Evolutionary conservation across 37 sponge, comb jelly and placozoan species (phyloP), one percentile per base, ranked within the genome.

Genomic region (Geodia barretti): DNA sequence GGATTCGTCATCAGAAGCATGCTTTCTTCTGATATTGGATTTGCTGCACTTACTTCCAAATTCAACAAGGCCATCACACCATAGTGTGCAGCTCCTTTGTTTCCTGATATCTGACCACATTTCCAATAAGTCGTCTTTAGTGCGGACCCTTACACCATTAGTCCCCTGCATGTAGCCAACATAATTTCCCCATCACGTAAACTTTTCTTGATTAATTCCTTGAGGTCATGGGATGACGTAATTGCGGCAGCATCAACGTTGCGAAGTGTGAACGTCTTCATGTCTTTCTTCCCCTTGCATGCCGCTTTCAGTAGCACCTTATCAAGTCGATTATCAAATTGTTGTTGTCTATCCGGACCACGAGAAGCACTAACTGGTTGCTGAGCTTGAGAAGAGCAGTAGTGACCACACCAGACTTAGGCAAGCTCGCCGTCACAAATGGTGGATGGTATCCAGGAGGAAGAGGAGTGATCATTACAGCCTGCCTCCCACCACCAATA

Each of bases 61-160:
- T 30, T 26, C 38, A 14, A 36, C 64, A 11, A 78, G 64, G 2
- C 78, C 78, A 78, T 78, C 78, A 39, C 78, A 78, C 64, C 78
- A 78, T 33, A 78, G 25, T 1, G 32, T 64, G 25, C 30, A 25
- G 25, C 64, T 78, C 3, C 43, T 42, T 21, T 5, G 4, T 17
- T 72, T 37, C 73, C 23, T 39, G 25, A 78, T 1, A 20, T 3
- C 34, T 11, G 35, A 7, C 78, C 78, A 78, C 26, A 78, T 4
- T 1, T 78, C 66, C 2, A 19, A 4, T 39, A 78, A 20, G 28
- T 78, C 78, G 8, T 35, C 1, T 5, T 5, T 21, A 35, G 4
- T 78, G 0, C 65, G 65, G 9, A 78, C 38, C 0, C 78, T 4
- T 19, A 78, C 67, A 23, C 62, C 65, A 62, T 21, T 78, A 5